Base-by-base conservation (phyloP, 1,140 invertebrate species). In the Alviniconcha marisindica region DNA sequence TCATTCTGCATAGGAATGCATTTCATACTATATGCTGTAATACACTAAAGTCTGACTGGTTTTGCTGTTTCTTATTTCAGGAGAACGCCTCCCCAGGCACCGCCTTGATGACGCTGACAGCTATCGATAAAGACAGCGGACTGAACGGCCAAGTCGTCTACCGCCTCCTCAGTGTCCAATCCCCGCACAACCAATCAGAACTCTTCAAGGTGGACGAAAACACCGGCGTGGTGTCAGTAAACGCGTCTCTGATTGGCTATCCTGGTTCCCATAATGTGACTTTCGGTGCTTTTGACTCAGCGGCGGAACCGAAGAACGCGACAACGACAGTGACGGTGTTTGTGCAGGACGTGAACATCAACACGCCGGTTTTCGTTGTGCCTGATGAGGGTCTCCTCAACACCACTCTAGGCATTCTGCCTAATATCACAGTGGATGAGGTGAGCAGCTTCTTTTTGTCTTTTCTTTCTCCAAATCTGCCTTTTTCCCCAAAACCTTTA, bases 61-160 rank as follows among this genome's bases (percentile, higher is more conserved):
- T n/a, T n/a, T n/a, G n/a, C n/a, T n/a, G n/a, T n/a, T n/a, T n/a
- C n/a, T n/a, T n/a, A n/a, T n/a, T 95, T 95, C 1, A 94, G 95
- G 56, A 94, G 96, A 7, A 94, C 94, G 56, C 38, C 15, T 28
- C 24, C 3, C 24, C n/a, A 10, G 28, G 28, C 0, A 97, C 96
- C 0, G 94, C 95, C 80, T 94, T 99, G 2, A 95, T 95, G 0
- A 94, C 94, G 28, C 95, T 99, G n/a, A 94, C 95, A 87, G 98
- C 98, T 0, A 94, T 93, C 78, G 98, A 99, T 94, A 95, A 96
- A 0, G 98, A 99, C 93, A 86, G 81, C 95, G 97, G 97, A 21
- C 60, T 54, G 28, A 87, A 85, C 56, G 83, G 48, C 18, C 69
- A 63, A 12, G 81, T 87, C 21, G 83, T 82, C 4, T 87, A 80